phyloP scores from a whole-genome alignment of 1,140 invertebrate species.

The Archivesica marissinica region DNA sequence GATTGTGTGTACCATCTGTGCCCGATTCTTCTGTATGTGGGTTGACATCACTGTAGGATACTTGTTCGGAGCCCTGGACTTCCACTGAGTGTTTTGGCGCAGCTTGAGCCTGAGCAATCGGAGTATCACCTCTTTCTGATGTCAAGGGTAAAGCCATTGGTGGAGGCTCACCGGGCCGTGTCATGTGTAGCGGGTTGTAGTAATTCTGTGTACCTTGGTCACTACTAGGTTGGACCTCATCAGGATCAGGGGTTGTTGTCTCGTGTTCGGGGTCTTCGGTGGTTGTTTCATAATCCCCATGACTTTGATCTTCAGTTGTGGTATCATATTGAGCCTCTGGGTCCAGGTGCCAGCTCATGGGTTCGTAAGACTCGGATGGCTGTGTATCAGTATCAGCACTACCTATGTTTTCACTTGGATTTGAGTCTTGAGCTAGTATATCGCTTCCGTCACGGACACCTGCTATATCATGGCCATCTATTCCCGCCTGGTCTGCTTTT shows the following conservation, averaged over 20 bases:
- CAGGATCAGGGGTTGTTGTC: slow-evolving; percentile 18
- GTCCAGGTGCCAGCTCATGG: too few relatives aligned
- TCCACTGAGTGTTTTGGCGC: not conserved
- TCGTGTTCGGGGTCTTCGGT: not conserved
- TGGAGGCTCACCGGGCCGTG: slow-evolving; percentile 2
- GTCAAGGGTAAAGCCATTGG: slow-evolving; percentile 34
- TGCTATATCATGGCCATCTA: not conserved
- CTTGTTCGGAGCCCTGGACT: not conserved
- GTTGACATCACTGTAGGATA: not conserved
- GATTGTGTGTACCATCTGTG: not conserved
- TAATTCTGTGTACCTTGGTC: not conserved
- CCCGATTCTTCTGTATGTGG: not conserved
- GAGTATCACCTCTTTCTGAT: not conserved
- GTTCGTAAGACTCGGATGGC: too few relatives aligned
- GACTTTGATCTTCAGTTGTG: not conserved
- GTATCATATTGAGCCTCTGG: not conserved
- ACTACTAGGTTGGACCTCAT: not conserved
- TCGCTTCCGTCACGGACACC: not conserved
- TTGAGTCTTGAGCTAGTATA: not conserved
- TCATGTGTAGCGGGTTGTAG: slow-evolving; percentile 19
- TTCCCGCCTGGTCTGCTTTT: too few relatives aligned
- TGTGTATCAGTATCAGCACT: too few relatives aligned
- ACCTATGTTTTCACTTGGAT: not conserved
- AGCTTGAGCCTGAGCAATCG: not conserved
- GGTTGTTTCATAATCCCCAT: not conserved